Evolutionary conservation across 1,140 invertebrate species (phyloP).

Genomic region (Megalonaias nervosa): DNA sequence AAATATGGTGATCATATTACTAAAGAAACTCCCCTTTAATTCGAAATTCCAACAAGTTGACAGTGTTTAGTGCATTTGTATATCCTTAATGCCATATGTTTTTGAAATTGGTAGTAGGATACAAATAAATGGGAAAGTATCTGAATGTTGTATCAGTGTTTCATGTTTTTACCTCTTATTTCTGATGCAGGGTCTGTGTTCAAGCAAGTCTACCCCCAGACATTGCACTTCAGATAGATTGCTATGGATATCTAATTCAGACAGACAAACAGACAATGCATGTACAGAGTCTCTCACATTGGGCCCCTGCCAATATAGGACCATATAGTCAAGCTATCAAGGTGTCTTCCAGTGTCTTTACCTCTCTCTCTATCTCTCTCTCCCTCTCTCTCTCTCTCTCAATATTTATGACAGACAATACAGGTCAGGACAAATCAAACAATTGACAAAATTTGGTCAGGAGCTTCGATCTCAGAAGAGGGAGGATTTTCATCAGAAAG

Average conservation of each 20-base stretch:
- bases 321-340: conserved; percentile 94
- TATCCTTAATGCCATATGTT: no score
- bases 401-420: neutral
- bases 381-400: no score
- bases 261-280: conserved; percentile 83
- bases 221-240: conserved; percentile 83
- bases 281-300: conserved; percentile 94
- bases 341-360: conserved; percentile 71
- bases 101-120: neutral
- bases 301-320: conserved; percentile 96
- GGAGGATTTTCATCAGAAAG: no score
- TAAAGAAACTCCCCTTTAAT: no score
- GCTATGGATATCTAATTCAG: conserved; percentile 45
- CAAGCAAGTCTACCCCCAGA: conserved; percentile 82
- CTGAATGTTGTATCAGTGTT: neutral
- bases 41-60: no score
- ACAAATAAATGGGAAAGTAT: neutral
- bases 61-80: no score
- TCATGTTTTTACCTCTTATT: conserved; percentile 5
- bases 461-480: no score
- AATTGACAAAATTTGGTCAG: no score
- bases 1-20: no score
- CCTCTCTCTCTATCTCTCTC: no score
- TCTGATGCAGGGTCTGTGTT: conserved; percentile 82
- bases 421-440: neutral